phyloP scores from a whole-genome alignment of 1,140 invertebrate species.

The Chironomus striatipennis region DNA sequence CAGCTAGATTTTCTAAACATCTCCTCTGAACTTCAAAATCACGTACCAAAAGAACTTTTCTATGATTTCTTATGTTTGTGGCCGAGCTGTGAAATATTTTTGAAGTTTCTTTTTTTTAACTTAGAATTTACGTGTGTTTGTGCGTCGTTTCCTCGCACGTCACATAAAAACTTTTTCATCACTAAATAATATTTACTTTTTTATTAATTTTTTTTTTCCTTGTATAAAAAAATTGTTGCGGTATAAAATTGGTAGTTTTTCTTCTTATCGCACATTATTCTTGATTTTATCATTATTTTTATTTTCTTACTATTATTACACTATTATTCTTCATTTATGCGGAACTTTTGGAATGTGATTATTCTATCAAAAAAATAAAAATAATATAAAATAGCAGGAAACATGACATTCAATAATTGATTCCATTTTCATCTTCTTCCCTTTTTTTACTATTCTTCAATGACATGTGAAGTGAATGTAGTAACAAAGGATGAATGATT shows the following conservation, averaged over 20 bases:
- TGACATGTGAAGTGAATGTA: no score
- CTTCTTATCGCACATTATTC: neutral
- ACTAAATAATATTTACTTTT: neutral
- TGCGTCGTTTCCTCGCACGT: neutral
- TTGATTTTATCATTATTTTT: neutral
- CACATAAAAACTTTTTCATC: neutral
- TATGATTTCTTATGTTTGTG: neutral
- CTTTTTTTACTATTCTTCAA: no score
- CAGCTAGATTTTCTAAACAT: no score
- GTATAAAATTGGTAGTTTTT: slow-evolving; percentile 14
- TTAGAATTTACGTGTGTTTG: neutral
- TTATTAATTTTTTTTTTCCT: neutral
- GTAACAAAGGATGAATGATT: neutral
- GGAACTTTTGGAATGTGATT: slow-evolving; percentile 11
- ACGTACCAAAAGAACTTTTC: no score
- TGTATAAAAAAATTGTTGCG: neutral
- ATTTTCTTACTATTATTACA: neutral
- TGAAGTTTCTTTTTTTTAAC: neutral
- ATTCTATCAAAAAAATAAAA: slow-evolving; percentile 4
- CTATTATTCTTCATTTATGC: neutral
- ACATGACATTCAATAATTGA: neutral
- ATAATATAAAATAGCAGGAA: slow-evolving; percentile 2
- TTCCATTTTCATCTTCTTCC: neutral
- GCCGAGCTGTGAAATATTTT: neutral
- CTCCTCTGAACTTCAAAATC: no score